Conservation (phyloP, 2,888 invertebrate genomes). For the Amaurobius ferox region DNA sequence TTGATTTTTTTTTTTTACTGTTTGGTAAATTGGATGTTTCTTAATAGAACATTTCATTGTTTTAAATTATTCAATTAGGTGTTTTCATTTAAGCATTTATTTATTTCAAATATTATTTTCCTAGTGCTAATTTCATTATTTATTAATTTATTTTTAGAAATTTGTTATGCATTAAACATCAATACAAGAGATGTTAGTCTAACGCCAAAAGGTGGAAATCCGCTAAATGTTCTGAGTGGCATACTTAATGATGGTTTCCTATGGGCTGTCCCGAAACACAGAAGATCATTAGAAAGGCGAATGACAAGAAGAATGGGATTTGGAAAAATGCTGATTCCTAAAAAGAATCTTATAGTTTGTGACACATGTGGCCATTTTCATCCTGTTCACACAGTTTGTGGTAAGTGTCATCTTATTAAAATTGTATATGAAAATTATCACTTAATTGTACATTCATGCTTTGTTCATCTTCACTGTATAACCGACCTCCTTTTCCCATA, state of each 20-base stretch:
- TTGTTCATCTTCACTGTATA: too few species aligned
- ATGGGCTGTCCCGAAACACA: slow-evolving; percentile 88
- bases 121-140: too few species aligned
- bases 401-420: slow-evolving; percentile 79
- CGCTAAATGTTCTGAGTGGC: slow-evolving; percentile 31
- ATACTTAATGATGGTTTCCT: slow-evolving; percentile 83
- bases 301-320: slow-evolving; percentile 85
- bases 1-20: too few species aligned
- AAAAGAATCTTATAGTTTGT: slow-evolving; percentile 86
- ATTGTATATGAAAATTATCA: too few species aligned
- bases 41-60: too few species aligned
- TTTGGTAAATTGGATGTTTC: too few species aligned
- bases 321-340: slow-evolving; percentile 85
- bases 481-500: too few species aligned
- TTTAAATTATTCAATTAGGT: too few species aligned
- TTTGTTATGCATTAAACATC: slow-evolving; percentile 12
- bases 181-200: neutral
- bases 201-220: neutral
- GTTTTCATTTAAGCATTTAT: too few species aligned
- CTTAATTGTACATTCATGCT: too few species aligned
- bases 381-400: slow-evolving; percentile 87
- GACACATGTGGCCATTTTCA: slow-evolving; percentile 90
- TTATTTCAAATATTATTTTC: too few species aligned
- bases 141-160: slow-evolving; percentile 42
- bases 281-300: slow-evolving; percentile 87